Base-by-base conservation (phyloP, 30 jellyfish, hydroid and myxozoan species). In the Hydractinia symbiolongicarpus region DNA sequence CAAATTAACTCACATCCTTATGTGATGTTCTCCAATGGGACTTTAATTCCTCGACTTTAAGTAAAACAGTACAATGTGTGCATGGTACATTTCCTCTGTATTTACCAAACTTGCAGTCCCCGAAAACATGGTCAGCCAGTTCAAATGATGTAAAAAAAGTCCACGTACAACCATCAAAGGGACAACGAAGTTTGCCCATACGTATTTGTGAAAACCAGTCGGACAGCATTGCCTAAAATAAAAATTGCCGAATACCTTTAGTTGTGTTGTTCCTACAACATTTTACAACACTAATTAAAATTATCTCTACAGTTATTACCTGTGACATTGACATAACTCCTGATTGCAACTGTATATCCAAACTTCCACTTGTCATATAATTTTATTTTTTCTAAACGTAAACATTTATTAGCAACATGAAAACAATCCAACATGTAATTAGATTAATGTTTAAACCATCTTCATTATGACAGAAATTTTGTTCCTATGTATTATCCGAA, bases 61-160 rank as follows among this genome's bases (percentile, higher is more conserved):
- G 60, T 11, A 30, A 5, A 13, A 20, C 40, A 5, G 54, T 60
- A 77, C 85, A 77, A 77, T 77, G 85, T 54, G 85, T 55, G 53
- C 85, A 77, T n/a, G 85, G 85, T 17, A 77, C 40, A 20, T 61
- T 4, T 5, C 55, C 85, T 52, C 60, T 58, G 53, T 54, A 77
- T 55, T 55, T 77, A 17, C 85, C 85, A 61, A 54, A 60, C 7
- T 16, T 5, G 53, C 85, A 77, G 30, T 77, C 79, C 19, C 53
- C 50, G 5, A 14, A 9, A 9, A 77, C 10, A 30, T 77, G 85
- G 40, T 77, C 21, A 30, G 79, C 85, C 55, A 77, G 85, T 17
- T 77, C 80, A 30, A 54, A 77, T 57, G 85, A 55, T 15, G 85
- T 77, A 77, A 77, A 77, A 77, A 77, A 77, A 19, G 53, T 77